A percentile compares a stretch with the other conserved stretches of the same genome.
Conservation (phyloP, 2,888 invertebrate genomes). For the Cephus nigrinus region DNA sequence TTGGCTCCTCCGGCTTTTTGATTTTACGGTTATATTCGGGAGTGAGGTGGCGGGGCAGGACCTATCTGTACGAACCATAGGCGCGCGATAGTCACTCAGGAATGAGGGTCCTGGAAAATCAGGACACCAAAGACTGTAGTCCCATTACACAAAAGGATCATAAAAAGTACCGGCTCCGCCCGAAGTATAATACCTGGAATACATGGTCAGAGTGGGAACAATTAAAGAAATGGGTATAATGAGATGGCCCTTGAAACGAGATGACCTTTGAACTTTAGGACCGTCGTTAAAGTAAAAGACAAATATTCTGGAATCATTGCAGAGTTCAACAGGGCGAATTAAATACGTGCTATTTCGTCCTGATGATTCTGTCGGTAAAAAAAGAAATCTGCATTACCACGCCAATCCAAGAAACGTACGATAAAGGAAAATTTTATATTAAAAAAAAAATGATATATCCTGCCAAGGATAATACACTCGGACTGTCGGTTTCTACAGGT, state of each 20-base stretch:
- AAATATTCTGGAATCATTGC: background rate
- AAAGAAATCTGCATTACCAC: no score
- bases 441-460: background rate
- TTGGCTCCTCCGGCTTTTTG: conserved; percentile 37
- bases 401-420: no score
- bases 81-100: background rate
- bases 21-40: conserved; percentile 50
- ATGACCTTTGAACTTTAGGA: background rate
- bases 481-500: background rate
- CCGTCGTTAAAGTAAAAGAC: background rate
- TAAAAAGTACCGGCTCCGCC: background rate
- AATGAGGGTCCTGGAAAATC: background rate
- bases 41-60: background rate
- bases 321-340: background rate
- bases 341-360: background rate
- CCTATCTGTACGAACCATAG: background rate
- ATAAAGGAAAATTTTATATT: no score
- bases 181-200: background rate
- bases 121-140: background rate
- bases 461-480: background rate
- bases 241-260: background rate
- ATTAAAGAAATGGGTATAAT: background rate
- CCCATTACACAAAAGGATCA: background rate
- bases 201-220: background rate
- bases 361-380: no score